Evolutionary conservation across 2,113 vertebrate genomes (phyloP), one percentile per base, ranked within the genome.

Genomic region (Haemorhous mexicanus): DNA sequence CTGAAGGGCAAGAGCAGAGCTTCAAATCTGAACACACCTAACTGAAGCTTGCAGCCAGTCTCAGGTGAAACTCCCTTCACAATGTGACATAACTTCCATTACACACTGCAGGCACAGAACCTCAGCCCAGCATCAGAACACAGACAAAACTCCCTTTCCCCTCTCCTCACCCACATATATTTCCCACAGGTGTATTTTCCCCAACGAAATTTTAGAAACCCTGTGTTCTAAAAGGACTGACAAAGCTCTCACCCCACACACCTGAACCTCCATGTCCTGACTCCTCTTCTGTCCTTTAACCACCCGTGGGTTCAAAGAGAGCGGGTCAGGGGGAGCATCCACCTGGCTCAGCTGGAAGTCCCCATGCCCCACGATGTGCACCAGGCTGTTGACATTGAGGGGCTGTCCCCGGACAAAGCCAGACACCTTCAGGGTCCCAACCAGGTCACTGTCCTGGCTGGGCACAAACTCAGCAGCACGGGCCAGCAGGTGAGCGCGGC

Each of bases 311-410:
- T 98, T 98, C 66, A 99, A 90, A 19, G 98, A 98, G 37, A 99
- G 98, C 4, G 99, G 99, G 69, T 99, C 99, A 4, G 95, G 53
- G 5, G 99, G 98, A 0, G 98, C 99, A 92, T 99, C 99, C 37
- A 99, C 98, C 93, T 99, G 99, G 81, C 97, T 98, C 93, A 99
- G 97, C 97, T 99, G 99, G 97, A 99, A 99, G 97, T 99, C 99
- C 53, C 99, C 99, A 1, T 99, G 98, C 50, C 99, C 99, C 90
- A 98, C 97, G 9, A 99, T 98, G 90, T 99, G 99, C 83, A 99
- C 97, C 92, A 99, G 96, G 76, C 98, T 98, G 97, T 99, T 98
- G 26, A 99, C 99, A 1, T 82, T 84, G 11, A 99, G 96, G 64
- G 98, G 95, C 50, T 96, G 97, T 7, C 99, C 99, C 30, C 99